Conservation (phyloP, 2,113 vertebrate species). For the Chiloscyllium plagiosum region DNA sequence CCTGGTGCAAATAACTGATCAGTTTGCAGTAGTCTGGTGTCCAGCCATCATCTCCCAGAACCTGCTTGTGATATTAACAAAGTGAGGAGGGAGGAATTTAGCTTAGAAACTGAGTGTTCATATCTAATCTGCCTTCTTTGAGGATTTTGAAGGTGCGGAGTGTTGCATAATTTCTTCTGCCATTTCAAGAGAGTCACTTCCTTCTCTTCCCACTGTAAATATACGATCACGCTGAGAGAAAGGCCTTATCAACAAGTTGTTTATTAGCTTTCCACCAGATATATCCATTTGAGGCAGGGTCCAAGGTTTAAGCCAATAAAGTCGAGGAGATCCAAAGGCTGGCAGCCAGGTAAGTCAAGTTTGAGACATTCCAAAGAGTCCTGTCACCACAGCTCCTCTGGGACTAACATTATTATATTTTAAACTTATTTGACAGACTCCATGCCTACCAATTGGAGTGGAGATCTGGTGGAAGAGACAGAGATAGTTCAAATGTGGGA, state of each 20-base stretch:
- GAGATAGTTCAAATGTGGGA: neutral
- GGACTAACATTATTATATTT: neutral
- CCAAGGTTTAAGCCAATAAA: neutral
- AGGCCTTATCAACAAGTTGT: neutral
- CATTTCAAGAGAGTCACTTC: neutral
- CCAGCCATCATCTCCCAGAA: too few species aligned
- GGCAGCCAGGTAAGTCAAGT: neutral
- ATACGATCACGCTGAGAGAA: neutral
- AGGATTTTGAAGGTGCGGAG: neutral
- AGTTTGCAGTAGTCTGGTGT: too few species aligned
- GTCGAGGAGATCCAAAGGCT: neutral
- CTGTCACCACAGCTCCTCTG: neutral
- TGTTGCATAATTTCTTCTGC: neutral
- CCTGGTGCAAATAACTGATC: too few species aligned
- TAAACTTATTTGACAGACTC: neutral
- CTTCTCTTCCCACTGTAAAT: neutral
- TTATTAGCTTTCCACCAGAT: neutral
- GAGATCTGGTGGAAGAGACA: neutral
- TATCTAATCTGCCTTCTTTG: neutral
- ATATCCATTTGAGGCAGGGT: neutral
- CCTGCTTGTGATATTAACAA: too few species aligned
- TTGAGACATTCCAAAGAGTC: neutral
- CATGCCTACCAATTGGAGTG: neutral
- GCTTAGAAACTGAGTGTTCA: neutral
- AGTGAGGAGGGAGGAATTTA: neutral